These are phyloP conservation scores for Urocynchramus pylzowi DNA, from an alignment of 2,113 vertebrate genomes.

Conservation along the genomic window DNA sequence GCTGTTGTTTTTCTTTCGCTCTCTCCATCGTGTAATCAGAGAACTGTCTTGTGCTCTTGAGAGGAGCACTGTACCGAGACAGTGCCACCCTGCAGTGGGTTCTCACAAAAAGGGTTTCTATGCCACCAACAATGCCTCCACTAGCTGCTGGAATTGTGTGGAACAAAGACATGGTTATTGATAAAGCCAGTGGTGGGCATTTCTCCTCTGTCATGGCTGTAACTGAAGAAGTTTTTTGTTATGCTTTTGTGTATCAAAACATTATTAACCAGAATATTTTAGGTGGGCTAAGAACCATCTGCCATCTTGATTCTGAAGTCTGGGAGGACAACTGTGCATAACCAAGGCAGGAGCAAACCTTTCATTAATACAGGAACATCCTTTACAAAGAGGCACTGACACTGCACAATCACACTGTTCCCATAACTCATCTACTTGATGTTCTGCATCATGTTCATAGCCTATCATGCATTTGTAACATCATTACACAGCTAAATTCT, in stretches of 20 bases:
- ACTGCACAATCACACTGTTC: not conserved
- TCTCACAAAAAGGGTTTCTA: conserved; percentile 16
- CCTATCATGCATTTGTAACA: not conserved
- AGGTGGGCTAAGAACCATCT: not conserved
- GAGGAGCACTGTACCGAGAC: conserved; percentile 38
- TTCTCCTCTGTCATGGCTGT: not conserved
- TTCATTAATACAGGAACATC: not conserved
- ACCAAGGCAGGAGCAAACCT: not conserved
- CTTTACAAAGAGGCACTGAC: not conserved
- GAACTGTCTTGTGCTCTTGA: not conserved
- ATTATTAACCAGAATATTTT: not conserved
- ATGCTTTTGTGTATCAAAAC: not conserved
- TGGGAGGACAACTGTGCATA: not conserved
- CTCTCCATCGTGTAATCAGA: not conserved
- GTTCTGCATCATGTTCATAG: not conserved
- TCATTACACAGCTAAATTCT: not conserved
- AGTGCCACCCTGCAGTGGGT: not conserved
- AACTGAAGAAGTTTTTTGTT: not conserved
- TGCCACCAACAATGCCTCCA: conserved; percentile 7
- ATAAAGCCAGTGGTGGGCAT: not conserved
- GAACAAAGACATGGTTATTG: not conserved
- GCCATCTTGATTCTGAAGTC: not conserved
- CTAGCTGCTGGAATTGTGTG: not conserved
- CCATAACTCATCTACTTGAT: not conserved
- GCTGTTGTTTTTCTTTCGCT: not conserved